Evolutionary conservation across 2,113 vertebrate genomes (phyloP), one percentile per base, ranked within the genome.

Genomic region (Cavia porcellus): DNA sequence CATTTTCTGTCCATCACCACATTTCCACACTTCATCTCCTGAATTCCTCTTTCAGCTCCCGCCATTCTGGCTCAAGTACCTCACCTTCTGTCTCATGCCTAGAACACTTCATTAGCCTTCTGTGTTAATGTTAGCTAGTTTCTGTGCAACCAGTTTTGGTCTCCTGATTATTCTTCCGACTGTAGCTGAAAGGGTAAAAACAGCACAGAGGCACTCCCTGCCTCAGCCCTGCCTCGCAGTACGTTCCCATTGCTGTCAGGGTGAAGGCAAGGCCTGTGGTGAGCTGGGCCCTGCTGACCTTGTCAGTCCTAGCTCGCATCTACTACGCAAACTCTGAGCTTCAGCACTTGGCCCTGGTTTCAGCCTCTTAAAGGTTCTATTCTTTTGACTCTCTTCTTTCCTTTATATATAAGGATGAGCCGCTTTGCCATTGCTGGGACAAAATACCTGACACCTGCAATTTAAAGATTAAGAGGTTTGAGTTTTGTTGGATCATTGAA

Each of bases 181-280:
- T 55, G 10, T 19, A 47, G 66, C 64, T 64, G 85, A 82, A 90
- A 96, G 59, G 45, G 83, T 93, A 59, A 83, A 92, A 92, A 62
- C 68, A 90, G 61, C 93, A 52, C 22, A 81, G 86, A 92, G 66
- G 66, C 42, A 50, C 20, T 20, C 0, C 2, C 3, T 7, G 17
- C 87, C 80, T 75, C 57, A 75, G 13, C 50, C 8, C 9, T 84
- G 5, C 15, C 17, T 72, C 52, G 86, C 13, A 19, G 35, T 47
- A 62, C 68, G 70, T 88, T 85, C 42, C 74, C 28, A 4, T 5
- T 91, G 57, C 22, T 62, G 50, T 95, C 57, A 68, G 82, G 47
- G 17, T 85, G 55, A 81, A 55, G 86, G 42, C 2, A 45, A 32
- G 50, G 20, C 9, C 17, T 77, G 8, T 9, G 38, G 45, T 82